phyloP scores from a whole-genome alignment of 2,888 invertebrate genomes.

The Notocelia uddmanniana region DNA sequence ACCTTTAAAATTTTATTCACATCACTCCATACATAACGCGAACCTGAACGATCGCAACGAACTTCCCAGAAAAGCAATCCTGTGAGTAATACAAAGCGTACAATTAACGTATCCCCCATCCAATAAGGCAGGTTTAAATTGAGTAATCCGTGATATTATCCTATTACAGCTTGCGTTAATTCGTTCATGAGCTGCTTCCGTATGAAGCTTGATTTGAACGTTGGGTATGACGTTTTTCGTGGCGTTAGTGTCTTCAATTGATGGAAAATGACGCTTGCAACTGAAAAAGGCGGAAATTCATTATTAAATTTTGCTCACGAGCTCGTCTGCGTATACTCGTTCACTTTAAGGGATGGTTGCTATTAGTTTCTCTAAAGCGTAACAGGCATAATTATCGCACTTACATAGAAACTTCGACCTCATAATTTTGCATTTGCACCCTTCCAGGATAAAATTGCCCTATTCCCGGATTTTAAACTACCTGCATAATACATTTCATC shows the following conservation, averaged over 20 bases:
- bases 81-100: conserved; percentile 52
- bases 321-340: too few relatives aligned
- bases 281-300: too few relatives aligned
- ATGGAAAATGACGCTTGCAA: not conserved
- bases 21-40: not conserved
- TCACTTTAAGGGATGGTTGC: too few relatives aligned
- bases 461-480: too few relatives aligned
- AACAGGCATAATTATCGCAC: too few relatives aligned
- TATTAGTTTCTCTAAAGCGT: too few relatives aligned
- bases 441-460: too few relatives aligned
- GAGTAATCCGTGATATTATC: conserved; percentile 74
- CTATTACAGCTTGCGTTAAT: conserved; percentile 70
- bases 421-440: too few relatives aligned
- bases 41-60: not conserved
- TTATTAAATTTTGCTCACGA: too few relatives aligned
- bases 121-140: conserved; percentile 69
- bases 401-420: too few relatives aligned
- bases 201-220: conserved; percentile 3
- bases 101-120: conserved; percentile 69
- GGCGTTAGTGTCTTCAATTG: not conserved
- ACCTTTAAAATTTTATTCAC: too few relatives aligned
- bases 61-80: conserved; percentile 16
- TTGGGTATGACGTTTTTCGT: not conserved
- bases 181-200: conserved; percentile 71
- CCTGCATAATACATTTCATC: too few relatives aligned